Evolutionary conservation across 2,113 vertebrate genomes (phyloP).

Genomic region (Galeopterus variegatus): DNA sequence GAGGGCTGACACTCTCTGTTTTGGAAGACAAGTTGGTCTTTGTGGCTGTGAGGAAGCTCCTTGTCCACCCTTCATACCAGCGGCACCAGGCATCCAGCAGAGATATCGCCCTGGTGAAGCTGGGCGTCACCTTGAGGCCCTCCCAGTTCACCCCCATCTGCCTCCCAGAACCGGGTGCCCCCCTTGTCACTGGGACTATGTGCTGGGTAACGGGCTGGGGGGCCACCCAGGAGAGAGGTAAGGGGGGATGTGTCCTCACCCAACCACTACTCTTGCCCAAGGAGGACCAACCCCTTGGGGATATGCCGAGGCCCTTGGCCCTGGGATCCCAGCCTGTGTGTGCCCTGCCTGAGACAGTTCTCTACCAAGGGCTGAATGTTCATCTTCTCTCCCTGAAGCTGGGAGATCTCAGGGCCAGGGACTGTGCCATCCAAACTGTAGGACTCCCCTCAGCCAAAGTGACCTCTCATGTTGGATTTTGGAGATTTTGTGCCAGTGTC

Average conservation of each 20-base stretch:
- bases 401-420: neutral
- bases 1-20: neutral
- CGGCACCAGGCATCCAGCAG: neutral
- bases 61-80: neutral
- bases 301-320: neutral
- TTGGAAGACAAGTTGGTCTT: neutral
- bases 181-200: neutral
- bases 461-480: neutral
- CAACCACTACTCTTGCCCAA: neutral
- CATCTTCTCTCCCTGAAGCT: neutral
- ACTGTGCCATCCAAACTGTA: neutral
- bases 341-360: neutral
- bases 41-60: neutral
- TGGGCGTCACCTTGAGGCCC: neutral
- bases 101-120: conserved; percentile 39
- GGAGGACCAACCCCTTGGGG: neutral
- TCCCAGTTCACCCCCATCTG: conserved; percentile 15
- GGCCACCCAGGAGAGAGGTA: neutral
- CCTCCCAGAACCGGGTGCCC: neutral
- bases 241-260: neutral
- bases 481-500: neutral
- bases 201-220: conserved; percentile 66
- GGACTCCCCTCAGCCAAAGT: neutral
- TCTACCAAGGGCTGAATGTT: neutral
- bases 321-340: neutral